Percentiles rank a stretch among this genome's conserved stretches.
These are phyloP conservation scores for Cyanoliseus patagonus DNA, from an alignment of 2,113 vertebrate genomes.

Conservation along the genomic window DNA sequence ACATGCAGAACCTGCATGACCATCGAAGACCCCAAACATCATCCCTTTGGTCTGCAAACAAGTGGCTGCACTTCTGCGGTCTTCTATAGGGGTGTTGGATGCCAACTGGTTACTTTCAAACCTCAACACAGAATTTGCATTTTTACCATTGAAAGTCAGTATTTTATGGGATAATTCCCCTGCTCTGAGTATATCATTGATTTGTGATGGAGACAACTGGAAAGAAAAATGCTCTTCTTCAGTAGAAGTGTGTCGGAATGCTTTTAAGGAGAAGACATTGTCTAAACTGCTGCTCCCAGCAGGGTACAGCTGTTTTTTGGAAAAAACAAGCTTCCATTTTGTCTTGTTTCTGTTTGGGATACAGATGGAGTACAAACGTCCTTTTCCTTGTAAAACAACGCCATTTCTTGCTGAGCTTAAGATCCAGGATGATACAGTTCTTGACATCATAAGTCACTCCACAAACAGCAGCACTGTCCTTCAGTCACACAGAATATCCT, in stretches of 20 bases:
- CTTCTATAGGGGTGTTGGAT: constrained; percentile 90
- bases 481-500: background rate
- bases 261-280: constrained; percentile 14
- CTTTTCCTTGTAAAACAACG: constrained; percentile 46
- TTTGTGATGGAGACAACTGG: constrained; percentile 80
- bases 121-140: constrained; percentile 77
- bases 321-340: constrained; percentile 48
- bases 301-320: background rate
- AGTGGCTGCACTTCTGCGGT: constrained; percentile 85
- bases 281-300: background rate
- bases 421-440: constrained; percentile 71
- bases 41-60: constrained; percentile 90
- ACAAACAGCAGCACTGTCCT: background rate
- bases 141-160: constrained; percentile 74
- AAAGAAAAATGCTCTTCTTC: constrained; percentile 81
- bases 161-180: constrained; percentile 82
- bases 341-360: constrained; percentile 37
- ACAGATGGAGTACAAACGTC: constrained; percentile 63
- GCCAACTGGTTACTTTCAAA: constrained; percentile 93
- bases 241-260: constrained; percentile 75
- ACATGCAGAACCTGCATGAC: constrained; percentile 89
- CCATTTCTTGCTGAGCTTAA: constrained; percentile 68
- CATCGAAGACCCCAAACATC: constrained; percentile 94
- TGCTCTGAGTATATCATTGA: constrained; percentile 81
- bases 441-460: constrained; percentile 71